Evolutionary conservation across 1,140 invertebrate genomes (phyloP), one percentile per base, ranked within the genome.

Genomic region (Charaxes varanes): DNA sequence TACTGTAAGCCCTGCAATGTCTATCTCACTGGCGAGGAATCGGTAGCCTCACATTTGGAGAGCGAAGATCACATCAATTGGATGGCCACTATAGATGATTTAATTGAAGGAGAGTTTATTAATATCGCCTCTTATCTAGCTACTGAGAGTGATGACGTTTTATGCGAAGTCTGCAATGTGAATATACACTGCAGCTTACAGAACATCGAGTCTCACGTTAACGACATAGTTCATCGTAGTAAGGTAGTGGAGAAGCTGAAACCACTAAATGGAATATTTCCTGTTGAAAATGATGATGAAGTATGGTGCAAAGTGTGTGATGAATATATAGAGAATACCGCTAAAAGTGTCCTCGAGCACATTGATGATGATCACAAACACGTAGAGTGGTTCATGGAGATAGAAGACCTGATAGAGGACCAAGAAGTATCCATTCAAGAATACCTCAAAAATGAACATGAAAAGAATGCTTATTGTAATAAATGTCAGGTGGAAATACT

Each of bases 301-400:
- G 36, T 70, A 1, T 77, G 66, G 68, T 77, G 72, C 42, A 77
- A 77, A 51, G 38, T 77, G 2, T 77, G 72, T 26, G 50, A 72
- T 42, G 42, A 32, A 8, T 74, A 66, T 28, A 48, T 77, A 14
- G 61, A 66, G 0, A 65, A 72, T 14, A 52, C 54, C 2, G 52
- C 60, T 1, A 26, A 24, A 6, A 38, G 43, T 15, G 27, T 73
- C 5, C 31, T 72, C 4, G 47, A 63, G 2, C 73, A 78, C 24
- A 63, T 70, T 40, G 63, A 74, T 53, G 59, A 68, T 30, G 53
- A 72, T 41, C 41, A 49, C 2, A 30, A 52, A 4, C 73, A 78
- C 38, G 53, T 63, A 19, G 46, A 57, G 1, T 78, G 70, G 73
- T 63, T 78, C 19, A 35, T 54, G 7, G 50, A 64, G 8, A 66